Base-by-base conservation (phyloP, 2,113 vertebrate species). In the Clinocottus analis region DNA sequence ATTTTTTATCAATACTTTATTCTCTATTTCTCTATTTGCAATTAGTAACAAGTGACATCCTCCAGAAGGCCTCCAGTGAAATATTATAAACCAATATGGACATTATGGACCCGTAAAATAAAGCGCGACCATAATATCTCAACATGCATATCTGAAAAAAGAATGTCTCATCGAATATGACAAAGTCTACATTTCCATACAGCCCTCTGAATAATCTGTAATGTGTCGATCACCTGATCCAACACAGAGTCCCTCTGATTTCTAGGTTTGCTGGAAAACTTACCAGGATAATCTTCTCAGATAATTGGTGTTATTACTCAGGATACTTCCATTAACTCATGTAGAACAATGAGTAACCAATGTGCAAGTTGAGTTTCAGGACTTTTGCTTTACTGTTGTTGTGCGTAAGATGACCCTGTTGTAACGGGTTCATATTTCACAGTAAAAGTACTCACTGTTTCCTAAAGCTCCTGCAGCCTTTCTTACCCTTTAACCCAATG, bases 401-500 rank as follows among this genome's bases (percentile, higher is more conserved):
- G 31, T 41, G 12, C 37, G 3, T 49, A 35, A 61, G 21, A 10
- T 67, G 4, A 58, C 1, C 8, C 17, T 17, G 14, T 27, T 71
- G 13, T 41, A 41, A 35, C 56, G 21, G 25, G 13, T 62, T 27
- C 2, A 31, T 10, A 49, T 63, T 60, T 75, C 23, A 71, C 1
- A 55, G 27, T 7, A 14, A 31, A 58, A 58, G 29, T 14, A 16
- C n/a, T 37, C 25, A 65, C 8, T 72, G 49, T 59, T 45, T 71
- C 7, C 64, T 67, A 0, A 56, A 39, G 31, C 23, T 31, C 9
- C 53, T 69, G 25, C 35, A 61, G 17, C 31, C 27, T 62, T 51
- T 75, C 31, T 60, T 67, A 63, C 67, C 31, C 47, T 74, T 70
- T 56, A 27, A 82, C 47, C 47, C 77, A 5, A 51, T 77, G 70